Conservation (phyloP, 2,113 vertebrate genomes). For the Chaenogobius annularis region DNA sequence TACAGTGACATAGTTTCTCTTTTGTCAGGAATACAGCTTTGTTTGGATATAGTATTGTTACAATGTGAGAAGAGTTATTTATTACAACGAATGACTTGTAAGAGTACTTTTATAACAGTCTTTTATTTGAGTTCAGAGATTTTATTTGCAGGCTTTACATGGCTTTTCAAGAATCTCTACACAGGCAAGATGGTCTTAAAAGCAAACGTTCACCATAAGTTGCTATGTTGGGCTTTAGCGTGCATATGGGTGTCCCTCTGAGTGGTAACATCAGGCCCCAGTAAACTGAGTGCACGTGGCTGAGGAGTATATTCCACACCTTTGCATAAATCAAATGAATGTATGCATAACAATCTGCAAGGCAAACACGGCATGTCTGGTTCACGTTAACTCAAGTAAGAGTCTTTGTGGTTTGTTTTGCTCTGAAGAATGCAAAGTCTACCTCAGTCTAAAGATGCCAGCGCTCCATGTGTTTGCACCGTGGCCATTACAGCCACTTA, state of each 20-base stretch:
- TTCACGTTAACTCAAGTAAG: conserved; percentile 49
- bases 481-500: conserved; percentile 69
- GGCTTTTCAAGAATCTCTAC: too few relatives aligned
- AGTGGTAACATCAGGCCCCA: conserved; percentile 7
- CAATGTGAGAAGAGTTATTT: too few relatives aligned
- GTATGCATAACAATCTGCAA: conserved; percentile 58
- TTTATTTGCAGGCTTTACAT: neutral
- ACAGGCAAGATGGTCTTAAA: neutral
- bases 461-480: conserved; percentile 59
- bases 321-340: conserved; percentile 43
- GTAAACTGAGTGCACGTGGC: conserved; percentile 35
- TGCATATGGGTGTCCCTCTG: neutral
- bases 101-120: too few relatives aligned
- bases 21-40: neutral
- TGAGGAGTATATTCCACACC: conserved; percentile 34
- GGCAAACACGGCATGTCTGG: conserved; percentile 56
- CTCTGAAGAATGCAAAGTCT: conserved; percentile 56
- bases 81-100: too few relatives aligned
- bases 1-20: too few relatives aligned
- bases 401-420: conserved; percentile 45
- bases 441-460: conserved; percentile 35
- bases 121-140: neutral
- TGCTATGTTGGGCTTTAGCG: neutral
- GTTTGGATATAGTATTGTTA: neutral
- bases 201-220: neutral